Percentiles rank a stretch among this genome's conserved stretches.
Evolutionary conservation across 1,140 invertebrate species (phyloP).

Genomic region (Orchestia grillus): DNA sequence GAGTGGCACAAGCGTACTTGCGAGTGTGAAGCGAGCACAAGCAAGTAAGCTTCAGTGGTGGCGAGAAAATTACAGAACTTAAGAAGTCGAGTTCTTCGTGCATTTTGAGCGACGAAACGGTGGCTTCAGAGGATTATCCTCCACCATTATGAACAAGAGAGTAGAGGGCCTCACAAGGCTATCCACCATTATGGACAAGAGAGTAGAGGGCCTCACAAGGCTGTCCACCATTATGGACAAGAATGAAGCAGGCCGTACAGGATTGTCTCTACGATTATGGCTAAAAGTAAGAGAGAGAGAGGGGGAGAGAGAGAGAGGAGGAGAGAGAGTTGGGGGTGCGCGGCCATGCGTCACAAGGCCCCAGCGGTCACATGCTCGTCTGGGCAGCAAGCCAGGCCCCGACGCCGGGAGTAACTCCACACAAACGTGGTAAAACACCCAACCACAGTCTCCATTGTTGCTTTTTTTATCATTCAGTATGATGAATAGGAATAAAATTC

Average conservation of each 20-base stretch:
- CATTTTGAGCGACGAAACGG: neutral
- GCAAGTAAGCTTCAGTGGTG: neutral
- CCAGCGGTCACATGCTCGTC: constrained; percentile 4
- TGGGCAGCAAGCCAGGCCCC: neutral
- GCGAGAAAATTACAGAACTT: neutral
- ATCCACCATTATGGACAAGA: neutral
- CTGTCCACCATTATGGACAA: neutral
- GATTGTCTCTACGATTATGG: neutral
- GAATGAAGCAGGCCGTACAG: neutral
- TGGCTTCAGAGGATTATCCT: neutral
- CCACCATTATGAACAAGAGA: neutral
- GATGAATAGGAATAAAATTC: too few relatives aligned
- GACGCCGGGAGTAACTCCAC: neutral
- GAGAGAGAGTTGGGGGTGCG: neutral
- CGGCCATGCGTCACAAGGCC: neutral
- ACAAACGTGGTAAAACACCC: neutral
- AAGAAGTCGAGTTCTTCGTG: too few relatives aligned
- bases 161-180: neutral
- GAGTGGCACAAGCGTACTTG: too few relatives aligned
- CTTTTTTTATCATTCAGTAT: neutral
- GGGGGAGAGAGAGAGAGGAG: too few relatives aligned
- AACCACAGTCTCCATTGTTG: neutral
- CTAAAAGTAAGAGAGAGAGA: neutral
- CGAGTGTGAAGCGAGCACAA: too few relatives aligned
- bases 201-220: too few relatives aligned